Percentiles rank a stretch among this genome's conserved stretches.
Evolutionary conservation across 2,888 invertebrate species (phyloP).

Genomic region (Luperina nickerlii): DNA sequence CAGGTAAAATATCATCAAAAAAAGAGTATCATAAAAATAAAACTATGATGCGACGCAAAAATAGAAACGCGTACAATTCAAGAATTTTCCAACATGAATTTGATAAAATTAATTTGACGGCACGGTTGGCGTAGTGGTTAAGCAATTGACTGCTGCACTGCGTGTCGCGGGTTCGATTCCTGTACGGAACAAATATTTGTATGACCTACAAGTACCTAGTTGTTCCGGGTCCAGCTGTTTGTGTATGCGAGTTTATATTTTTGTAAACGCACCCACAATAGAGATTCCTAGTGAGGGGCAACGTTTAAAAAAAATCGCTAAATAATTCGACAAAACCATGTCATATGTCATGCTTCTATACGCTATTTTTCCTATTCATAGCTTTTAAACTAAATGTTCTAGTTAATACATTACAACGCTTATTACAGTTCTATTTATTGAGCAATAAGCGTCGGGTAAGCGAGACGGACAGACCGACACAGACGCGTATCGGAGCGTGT

Average conservation of each 20-base stretch:
- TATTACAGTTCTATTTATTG: slow-evolving; percentile 49
- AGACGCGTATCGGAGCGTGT: slow-evolving; percentile 56
- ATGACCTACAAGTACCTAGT: too few species aligned
- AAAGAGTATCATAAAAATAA: neutral
- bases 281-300: too few species aligned
- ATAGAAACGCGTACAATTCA: neutral
- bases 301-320: neutral
- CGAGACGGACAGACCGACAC: slow-evolving; percentile 50
- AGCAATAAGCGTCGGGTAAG: slow-evolving; percentile 38
- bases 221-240: too few species aligned
- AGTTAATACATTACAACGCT: slow-evolving; percentile 51
- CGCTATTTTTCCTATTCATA: slow-evolving; percentile 17
- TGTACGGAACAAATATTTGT: too few species aligned
- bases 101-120: too few species aligned
- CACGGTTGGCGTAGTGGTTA: too few species aligned
- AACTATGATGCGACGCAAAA: neutral
- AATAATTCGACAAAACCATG: neutral
- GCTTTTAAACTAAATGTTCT: slow-evolving; percentile 7
- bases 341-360: neutral
- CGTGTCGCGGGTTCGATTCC: too few species aligned
- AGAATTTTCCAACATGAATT: neutral
- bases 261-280: too few species aligned
- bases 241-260: too few species aligned
- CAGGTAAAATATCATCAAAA: neutral
- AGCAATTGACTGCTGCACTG: too few species aligned